Percentiles rank a stretch among this genome's conserved stretches.
These are phyloP conservation scores for Mimas tiliae DNA, from an alignment of 2,888 invertebrate species.

Conservation along the genomic window DNA sequence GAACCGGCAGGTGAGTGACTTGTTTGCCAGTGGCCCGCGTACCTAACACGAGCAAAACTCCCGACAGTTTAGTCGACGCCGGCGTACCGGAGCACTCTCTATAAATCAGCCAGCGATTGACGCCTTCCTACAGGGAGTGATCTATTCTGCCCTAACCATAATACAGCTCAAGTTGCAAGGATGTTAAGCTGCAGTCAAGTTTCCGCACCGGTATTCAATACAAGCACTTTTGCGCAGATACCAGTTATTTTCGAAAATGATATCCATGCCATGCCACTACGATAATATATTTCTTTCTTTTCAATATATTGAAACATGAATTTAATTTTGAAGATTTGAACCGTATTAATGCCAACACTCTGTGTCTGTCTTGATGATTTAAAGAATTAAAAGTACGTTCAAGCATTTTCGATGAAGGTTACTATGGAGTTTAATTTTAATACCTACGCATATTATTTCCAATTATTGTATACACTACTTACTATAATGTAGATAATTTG, in stretches of 20 bases:
- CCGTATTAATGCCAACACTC: no score
- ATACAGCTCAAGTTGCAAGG: conserved; percentile 77
- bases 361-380: no score
- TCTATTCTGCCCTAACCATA: conserved; percentile 78
- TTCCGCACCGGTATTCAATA: conserved; percentile 21
- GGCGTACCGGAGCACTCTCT: conserved; percentile 65
- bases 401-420: no score
- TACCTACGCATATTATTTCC: no score
- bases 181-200: conserved; percentile 52
- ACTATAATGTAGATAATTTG: no score
- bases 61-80: conserved; percentile 77
- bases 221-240: conserved; percentile 13
- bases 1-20: conserved; percentile 82
- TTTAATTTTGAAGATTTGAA: conserved; percentile 4
- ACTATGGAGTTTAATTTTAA: no score
- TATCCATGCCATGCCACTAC: not conserved
- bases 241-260: not conserved
- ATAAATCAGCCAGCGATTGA: conserved; percentile 83
- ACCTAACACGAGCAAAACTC: conserved; percentile 76
- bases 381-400: no score
- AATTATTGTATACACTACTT: no score
- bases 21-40: conserved; percentile 75
- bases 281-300: conserved; percentile 4
- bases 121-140: conserved; percentile 83
- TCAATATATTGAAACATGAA: not conserved